These are phyloP conservation scores for Drosophila barbarae DNA, from an alignment of 2,888 invertebrate genomes.

Conservation along the genomic window DNA sequence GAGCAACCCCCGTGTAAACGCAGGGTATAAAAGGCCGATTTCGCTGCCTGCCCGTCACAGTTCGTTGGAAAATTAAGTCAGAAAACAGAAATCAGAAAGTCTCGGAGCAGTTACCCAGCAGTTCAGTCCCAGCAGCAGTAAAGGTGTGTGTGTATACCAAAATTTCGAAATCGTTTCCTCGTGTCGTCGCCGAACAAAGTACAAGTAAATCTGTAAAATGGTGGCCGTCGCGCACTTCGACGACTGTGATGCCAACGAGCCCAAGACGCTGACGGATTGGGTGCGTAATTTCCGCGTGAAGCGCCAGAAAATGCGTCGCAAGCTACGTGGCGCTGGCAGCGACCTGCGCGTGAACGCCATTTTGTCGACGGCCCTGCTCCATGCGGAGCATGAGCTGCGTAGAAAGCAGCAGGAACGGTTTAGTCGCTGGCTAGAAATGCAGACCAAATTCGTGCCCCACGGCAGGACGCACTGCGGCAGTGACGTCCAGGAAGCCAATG, in stretches of 20 bases:
- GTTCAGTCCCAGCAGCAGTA: conserved; percentile 34
- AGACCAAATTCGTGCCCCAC: conserved; percentile 76
- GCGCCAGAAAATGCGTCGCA: conserved; percentile 80
- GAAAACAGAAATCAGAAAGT: neutral
- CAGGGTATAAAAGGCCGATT: neutral
- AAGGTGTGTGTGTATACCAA: conserved; percentile 57
- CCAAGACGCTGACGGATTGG: conserved; percentile 80
- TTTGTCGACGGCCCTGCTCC: conserved; percentile 81
- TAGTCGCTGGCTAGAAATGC: conserved; percentile 80
- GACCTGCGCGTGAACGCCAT: conserved; percentile 82
- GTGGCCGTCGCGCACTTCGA: conserved; percentile 61
- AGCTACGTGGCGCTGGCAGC: conserved; percentile 79
- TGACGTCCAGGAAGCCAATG: conserved; percentile 40
- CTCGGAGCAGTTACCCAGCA: conserved; percentile 5
- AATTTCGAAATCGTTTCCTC: conserved; percentile 10
- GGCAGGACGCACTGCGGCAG: conserved; percentile 58
- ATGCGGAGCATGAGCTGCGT: conserved; percentile 81
- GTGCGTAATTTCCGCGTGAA: conserved; percentile 82
- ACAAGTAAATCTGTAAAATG: conserved; percentile 45
- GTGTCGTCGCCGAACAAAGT: conserved; percentile 36
- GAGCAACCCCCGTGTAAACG: neutral
- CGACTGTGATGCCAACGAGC: conserved; percentile 55
- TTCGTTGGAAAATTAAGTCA: conserved; percentile 25
- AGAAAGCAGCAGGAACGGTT: conserved; percentile 82
- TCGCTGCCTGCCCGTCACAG: conserved; percentile 12